Evolutionary conservation across 1,140 invertebrate genomes (phyloP), one percentile per base, ranked within the genome.

Genomic region (Drosophila serrata): DNA sequence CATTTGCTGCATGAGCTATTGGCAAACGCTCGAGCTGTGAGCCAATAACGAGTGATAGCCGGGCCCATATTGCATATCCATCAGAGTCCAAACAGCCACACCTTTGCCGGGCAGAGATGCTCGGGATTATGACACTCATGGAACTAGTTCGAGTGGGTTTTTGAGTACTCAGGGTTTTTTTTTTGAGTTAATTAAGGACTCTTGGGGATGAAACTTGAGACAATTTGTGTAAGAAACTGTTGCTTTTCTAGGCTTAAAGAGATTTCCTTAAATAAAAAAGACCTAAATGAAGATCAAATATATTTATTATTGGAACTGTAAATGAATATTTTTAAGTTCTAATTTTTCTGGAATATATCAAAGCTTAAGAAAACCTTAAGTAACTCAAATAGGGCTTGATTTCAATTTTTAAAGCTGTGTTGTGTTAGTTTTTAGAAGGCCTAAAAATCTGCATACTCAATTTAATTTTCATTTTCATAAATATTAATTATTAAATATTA

Each of bases 1-100:
- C 56, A 72, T 72, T 72, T 49, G 65, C 69, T 35, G 64, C 68
- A 72, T 70, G 65, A 72, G 67, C 42, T 58, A 70, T 70, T 69
- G 65, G 65, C 46, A 46, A 53, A 17, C 46, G 46, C 61, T 70
- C 70, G 48, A 31, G 33, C 49, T 45, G 39, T 39, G 40, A 42
- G 65, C 61, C 65, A 67, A 69, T 48, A 69, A 33, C 42, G 68
- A 70, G 62, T 55, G 53, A 68, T 17, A 22, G 57, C 59, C 70
- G 11, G 17, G 37, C 43, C 72, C 51, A 42, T 75, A 63, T 63
- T 75, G 51, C 40, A 45, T 56, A 39, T 75, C 60, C 51, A 73
- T 72, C 67, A 48, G 29, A 59, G 55, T 9, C n/a, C 37, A 27
- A 63, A 39, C 12, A 51, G 65, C 37, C 61, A 35, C 61, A 67